phyloP scores from a whole-genome alignment of 2,797 vertebrate genomes.

The Ctenopoma multispine region DNA sequence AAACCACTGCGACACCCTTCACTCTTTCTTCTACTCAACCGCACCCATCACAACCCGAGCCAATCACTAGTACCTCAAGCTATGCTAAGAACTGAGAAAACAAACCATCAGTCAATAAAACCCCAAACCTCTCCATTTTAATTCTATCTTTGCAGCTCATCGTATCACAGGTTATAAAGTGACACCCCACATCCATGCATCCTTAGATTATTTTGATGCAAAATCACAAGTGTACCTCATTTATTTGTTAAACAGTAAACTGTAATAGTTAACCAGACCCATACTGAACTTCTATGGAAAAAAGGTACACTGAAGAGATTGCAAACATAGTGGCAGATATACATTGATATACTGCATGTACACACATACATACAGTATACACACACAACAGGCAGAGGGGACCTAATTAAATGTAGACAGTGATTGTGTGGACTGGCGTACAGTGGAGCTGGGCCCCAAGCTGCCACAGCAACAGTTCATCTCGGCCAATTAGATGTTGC shows the following conservation, averaged over 20 bases:
- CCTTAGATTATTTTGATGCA: not conserved
- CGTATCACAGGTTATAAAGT: constrained; percentile 23
- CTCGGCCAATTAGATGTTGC: constrained; percentile 82
- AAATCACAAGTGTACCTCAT: constrained; percentile 23
- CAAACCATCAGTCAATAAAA: constrained; percentile 58
- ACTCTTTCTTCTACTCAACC: constrained; percentile 69
- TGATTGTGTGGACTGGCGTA: constrained; percentile 71
- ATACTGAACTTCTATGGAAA: constrained; percentile 9
- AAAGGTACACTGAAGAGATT: constrained; percentile 16
- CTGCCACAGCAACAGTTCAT: constrained; percentile 82
- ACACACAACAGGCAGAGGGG: constrained; percentile 66
- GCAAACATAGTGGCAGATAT: constrained; percentile 35
- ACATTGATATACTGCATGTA: constrained; percentile 36
- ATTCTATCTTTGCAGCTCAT: constrained; percentile 39
- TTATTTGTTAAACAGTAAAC: not conserved
- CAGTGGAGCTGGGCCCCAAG: constrained; percentile 74
- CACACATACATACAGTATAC: constrained; percentile 19
- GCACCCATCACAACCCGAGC: constrained; percentile 67
- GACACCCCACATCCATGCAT: not conserved
- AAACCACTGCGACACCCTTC: constrained; percentile 79
- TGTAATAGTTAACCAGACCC: constrained; percentile 16
- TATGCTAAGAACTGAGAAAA: constrained; percentile 64
- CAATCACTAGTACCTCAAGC: constrained; percentile 55
- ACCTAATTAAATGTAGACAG: constrained; percentile 81
- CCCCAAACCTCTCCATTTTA: constrained; percentile 50